phyloP scores from a whole-genome alignment of 2,113 vertebrate genomes.

The Podocnemis expansa region DNA sequence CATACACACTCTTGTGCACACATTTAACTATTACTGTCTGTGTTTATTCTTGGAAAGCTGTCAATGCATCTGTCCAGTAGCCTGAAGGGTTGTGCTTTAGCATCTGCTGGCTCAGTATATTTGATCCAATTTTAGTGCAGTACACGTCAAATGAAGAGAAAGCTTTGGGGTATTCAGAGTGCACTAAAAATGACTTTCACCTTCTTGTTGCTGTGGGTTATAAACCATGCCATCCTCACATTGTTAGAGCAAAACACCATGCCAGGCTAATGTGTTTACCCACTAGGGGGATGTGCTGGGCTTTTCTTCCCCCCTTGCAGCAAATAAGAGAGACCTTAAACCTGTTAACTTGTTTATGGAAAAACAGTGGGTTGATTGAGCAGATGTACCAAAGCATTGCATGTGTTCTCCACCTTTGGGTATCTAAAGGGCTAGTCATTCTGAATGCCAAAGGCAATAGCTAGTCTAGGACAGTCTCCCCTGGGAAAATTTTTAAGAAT shows the following conservation, averaged over 20 bases:
- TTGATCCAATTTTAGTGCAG: not conserved
- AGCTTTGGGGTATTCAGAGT: not conserved
- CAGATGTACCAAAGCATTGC: not conserved
- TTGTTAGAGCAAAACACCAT: not conserved
- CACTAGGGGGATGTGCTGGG: not conserved
- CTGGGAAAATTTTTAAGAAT: not conserved
- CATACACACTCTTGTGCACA: accelerated
- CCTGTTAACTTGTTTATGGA: not conserved
- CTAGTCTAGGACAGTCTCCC: not conserved
- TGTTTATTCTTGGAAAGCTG: not conserved
- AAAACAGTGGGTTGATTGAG: not conserved
- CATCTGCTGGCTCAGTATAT: not conserved
- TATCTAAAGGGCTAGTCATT: not conserved
- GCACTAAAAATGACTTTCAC: not conserved
- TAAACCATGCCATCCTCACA: not conserved
- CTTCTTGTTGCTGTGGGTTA: not conserved
- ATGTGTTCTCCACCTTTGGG: not conserved
- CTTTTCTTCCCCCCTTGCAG: not conserved
- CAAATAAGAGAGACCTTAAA: not conserved
- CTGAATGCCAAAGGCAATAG: not conserved
- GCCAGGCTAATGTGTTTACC: not conserved
- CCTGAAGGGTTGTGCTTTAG: not conserved
- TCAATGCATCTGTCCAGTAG: not conserved
- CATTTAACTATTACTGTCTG: not conserved
- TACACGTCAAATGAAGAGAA: not conserved